These are phyloP conservation scores for Calliphora vomitoria DNA, from an alignment of 2,888 invertebrate species.

Conservation along the genomic window DNA sequence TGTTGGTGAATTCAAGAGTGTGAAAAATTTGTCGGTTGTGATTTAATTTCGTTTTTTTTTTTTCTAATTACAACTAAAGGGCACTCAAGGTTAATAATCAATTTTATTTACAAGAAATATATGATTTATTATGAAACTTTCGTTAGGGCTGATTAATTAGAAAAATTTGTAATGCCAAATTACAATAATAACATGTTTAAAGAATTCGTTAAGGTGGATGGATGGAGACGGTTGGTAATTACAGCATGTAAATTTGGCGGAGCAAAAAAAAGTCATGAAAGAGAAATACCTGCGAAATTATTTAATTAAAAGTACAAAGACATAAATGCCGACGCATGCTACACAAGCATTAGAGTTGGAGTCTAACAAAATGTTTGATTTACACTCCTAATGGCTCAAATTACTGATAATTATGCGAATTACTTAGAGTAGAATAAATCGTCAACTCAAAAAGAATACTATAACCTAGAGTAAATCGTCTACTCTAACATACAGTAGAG, in stretches of 20 bases:
- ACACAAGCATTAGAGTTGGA: too few species aligned
- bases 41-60: conserved; percentile 29
- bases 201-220: not conserved
- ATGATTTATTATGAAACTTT: conserved; percentile 35
- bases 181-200: conserved; percentile 15
- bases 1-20: conserved; percentile 12
- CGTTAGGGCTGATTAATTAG: conserved; percentile 23
- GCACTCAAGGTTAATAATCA: conserved; percentile 49
- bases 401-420: too few species aligned
- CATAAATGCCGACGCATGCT: not conserved
- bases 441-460: not conserved
- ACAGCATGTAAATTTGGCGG: not conserved
- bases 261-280: not conserved
- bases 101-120: conserved; percentile 7
- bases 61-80: conserved; percentile 15
- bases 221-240: not conserved
- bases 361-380: too few species aligned
- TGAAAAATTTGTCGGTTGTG: conserved; percentile 21
- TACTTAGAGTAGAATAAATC: not conserved
- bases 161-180: conserved; percentile 19
- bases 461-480: not conserved
- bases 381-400: too few species aligned
- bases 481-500: not conserved
- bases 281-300: not conserved
- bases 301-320: not conserved